Evolutionary conservation across 64 coral and sea anemone species (phyloP), one percentile per base, ranked within the genome.

Genomic region (Acropora yongei): DNA sequence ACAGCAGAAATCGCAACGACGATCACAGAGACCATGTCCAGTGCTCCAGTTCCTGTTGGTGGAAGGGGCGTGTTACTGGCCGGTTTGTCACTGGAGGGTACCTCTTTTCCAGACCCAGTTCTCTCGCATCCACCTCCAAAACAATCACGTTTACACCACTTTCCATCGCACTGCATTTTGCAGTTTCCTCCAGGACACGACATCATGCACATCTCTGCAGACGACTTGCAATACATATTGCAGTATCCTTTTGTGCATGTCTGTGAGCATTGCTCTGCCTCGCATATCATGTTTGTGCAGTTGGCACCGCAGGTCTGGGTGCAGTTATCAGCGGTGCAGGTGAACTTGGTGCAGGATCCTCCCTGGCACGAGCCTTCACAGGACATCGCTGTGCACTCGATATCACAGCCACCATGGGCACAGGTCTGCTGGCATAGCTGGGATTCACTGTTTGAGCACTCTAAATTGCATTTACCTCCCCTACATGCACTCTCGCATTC

Each of bases 121-220:
- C 0, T 3, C 44, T 49, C 17, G 16, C 82, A 85, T 49, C 61
- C 3, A 12, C 63, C 82, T 49, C 65, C 82, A 49, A 8, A 39
- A 45, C 82, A 85, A 44, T 85, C 82, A 18, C 82, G 82, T 72
- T 85, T 72, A 72, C 82, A 85, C 65, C 6, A 1, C 0, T 5
- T 10, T 85, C 82, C 82, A 49, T 85, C 65, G 17, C 82, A 85
- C 0, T 85, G 61, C 63, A 85, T n/a, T 46, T 11, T 47, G 6
- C 82, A 85, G 19, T 85, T 85, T 72, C 82, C 82, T 48, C 46
- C 63, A n/a, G 82, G 82, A 48, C 82, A 85, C 14, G 82, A 85
- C 82, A 85, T 85, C 3, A 19, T 48, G 44, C 82, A 85, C 61
- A 71, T 72, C 11, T 85, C 82, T 71, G 82, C 66, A 10, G 57